Conservation (phyloP, 2,888 invertebrate species). For the Himalopsyche tibetana region DNA sequence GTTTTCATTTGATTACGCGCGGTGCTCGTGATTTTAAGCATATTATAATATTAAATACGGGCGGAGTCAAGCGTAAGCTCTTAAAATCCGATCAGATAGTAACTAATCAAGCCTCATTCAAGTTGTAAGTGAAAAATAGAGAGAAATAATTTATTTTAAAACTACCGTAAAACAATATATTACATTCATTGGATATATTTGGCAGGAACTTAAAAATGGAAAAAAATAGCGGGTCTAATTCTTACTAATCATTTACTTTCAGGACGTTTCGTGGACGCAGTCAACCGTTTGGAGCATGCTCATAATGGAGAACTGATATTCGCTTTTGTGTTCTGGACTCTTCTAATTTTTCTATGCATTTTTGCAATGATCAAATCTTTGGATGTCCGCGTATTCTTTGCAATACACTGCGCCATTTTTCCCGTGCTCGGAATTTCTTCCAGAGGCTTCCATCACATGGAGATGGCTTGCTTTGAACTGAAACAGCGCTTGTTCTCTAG, state of each 20-base stretch:
- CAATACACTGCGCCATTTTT: slow-evolving; percentile 45
- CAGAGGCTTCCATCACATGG: slow-evolving; percentile 64
- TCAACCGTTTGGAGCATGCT: slow-evolving; percentile 56
- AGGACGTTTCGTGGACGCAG: slow-evolving; percentile 61
- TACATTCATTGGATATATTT: too few species aligned
- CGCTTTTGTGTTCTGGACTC: slow-evolving; percentile 64
- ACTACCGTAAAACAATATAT: too few species aligned
- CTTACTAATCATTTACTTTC: slow-evolving; percentile 23
- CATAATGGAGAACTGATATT: slow-evolving; percentile 48
- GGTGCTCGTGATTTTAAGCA: too few species aligned
- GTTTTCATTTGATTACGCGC: too few species aligned
- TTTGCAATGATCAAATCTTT: slow-evolving; percentile 30
- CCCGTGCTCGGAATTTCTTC: slow-evolving; percentile 50
- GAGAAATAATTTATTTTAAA: too few species aligned
- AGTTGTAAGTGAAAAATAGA: too few species aligned
- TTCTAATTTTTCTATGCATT: slow-evolving; percentile 53
- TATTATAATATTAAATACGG: too few species aligned
- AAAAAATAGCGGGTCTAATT: not conserved
- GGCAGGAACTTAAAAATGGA: too few species aligned
- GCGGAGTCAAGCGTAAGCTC: too few species aligned
- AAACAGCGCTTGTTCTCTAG: not conserved
- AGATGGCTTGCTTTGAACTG: slow-evolving; percentile 57
- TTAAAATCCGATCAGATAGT: too few species aligned
- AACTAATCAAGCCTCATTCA: too few species aligned
- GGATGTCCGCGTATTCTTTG: not conserved